Evolutionary conservation across 2,888 invertebrate genomes (phyloP).

Genomic region (Oxycera nigricornis): DNA sequence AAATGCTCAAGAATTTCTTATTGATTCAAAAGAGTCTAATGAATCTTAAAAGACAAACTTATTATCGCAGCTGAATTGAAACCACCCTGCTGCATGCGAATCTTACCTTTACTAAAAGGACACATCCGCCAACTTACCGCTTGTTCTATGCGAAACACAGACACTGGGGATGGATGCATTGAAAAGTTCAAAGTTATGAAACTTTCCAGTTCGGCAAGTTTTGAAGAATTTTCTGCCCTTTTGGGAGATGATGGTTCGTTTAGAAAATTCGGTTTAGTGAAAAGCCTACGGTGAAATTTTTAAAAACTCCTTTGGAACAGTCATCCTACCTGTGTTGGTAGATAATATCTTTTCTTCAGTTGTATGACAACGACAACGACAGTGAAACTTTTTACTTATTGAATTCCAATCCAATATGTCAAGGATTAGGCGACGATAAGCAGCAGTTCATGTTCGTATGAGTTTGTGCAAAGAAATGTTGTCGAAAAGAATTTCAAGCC

Average conservation of each 20-base stretch:
- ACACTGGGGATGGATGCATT: slow-evolving; percentile 20
- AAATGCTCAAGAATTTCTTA: too few species aligned
- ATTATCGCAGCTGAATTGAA: too few species aligned
- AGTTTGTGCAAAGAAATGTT: not conserved
- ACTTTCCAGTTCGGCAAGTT: slow-evolving; percentile 45
- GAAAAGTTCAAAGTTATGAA: slow-evolving; percentile 46
- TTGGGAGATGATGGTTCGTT: not conserved
- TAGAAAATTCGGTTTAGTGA: not conserved
- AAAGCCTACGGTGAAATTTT: not conserved
- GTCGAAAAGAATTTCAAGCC: not conserved
- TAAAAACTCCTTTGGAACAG: not conserved
- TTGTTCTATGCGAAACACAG: not conserved
- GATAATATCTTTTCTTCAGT: not conserved
- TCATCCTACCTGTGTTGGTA: slow-evolving; percentile 1
- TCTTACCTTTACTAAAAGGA: not conserved
- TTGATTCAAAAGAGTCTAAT: too few species aligned
- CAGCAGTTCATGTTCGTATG: not conserved
- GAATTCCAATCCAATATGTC: slow-evolving; percentile 27
- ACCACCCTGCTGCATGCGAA: not conserved
- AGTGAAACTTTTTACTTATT: slow-evolving; percentile 30
- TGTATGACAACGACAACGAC: not conserved
- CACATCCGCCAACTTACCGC: not conserved
- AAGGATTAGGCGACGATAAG: slow-evolving; percentile 14
- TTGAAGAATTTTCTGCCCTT: slow-evolving; percentile 32
- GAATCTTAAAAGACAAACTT: too few species aligned